Evolutionary conservation across 2,888 invertebrate species (phyloP), one percentile per base, ranked within the genome.

Genomic region (Phengaris arion): DNA sequence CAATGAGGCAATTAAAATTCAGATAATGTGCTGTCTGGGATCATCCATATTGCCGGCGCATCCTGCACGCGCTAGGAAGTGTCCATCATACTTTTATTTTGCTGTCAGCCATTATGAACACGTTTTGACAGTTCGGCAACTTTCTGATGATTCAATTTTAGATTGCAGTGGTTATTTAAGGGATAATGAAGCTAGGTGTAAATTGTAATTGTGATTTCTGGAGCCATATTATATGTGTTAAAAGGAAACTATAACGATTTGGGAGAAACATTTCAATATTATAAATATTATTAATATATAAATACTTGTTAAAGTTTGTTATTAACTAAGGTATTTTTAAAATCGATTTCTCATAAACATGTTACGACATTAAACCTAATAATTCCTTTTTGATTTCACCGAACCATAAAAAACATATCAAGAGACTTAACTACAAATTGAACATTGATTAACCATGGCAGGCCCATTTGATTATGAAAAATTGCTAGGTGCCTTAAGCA

Each of bases 1-100:
- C 88, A 92, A 91, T 90, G 83, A 89, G 87, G 77, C 81, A 81
- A 89, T 93, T 92, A 87, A 87, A 87, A 93, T 92, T 93, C 93
- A 87, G 85, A 87, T 86, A 85, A 86, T 88, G 89, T 81, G 81
- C 80, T 84, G 90, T 88, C 90, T 89, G 86, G 87, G 89, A 90
- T 90, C 87, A 89, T 89, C 88, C 89, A 86, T 91, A 91, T 88
- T 88, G 85, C 86, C 83, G 87, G 86, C 84, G 85, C 86, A 89
- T 92, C 91, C 92, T 89, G 91, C 86, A 88, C 87, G 86, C 85
- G 84, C 83, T 87, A 87, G 88, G 87, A 89, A 90, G 84, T 84
- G 85, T 84, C 86, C 78, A 86, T 86, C 86, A 85, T 84, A 79
- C 78, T 76, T 79, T 76, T 73, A 74, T 75, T 77, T 76, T 68